Conservation (phyloP, 1,140 invertebrate genomes). For the Procambarus virginalis region DNA sequence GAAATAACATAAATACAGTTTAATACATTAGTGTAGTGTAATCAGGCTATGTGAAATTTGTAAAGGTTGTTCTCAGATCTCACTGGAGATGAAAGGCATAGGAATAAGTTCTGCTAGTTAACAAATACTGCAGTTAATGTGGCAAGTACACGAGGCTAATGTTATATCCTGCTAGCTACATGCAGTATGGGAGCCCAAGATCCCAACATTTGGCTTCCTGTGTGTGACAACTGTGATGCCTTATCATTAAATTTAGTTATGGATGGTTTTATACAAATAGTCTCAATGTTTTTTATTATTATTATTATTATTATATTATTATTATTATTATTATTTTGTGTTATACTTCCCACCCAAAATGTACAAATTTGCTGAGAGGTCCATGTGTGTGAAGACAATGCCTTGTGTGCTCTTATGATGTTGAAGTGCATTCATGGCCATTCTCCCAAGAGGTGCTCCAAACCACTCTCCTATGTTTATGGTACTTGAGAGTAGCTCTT, state of each 20-base stretch:
- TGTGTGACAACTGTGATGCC: constrained; percentile 63
- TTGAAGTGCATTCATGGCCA: constrained; percentile 45
- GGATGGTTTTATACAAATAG: constrained; percentile 56
- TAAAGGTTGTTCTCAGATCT: constrained; percentile 44
- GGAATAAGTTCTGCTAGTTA: background rate
- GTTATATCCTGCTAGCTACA: background rate
- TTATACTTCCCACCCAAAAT: constrained; percentile 62
- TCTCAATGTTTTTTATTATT: constrained; percentile 44
- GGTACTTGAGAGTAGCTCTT: constrained; percentile 17
- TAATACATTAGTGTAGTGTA: constrained; percentile 40
- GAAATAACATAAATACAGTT: constrained; percentile 12
- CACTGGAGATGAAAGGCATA: constrained; percentile 20
- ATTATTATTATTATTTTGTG: constrained; percentile 41
- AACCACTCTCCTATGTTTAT: constrained; percentile 17
- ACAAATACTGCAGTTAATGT: background rate
- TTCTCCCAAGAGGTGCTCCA: constrained; percentile 23
- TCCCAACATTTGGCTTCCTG: constrained; percentile 48
- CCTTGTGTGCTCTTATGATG: constrained; percentile 58
- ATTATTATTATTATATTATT: constrained; percentile 2
- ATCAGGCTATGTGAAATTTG: constrained; percentile 41
- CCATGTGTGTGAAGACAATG: constrained; percentile 63
- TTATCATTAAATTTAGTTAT: constrained; percentile 65
- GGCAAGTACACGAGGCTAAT: constrained; percentile 15
- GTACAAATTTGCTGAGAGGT: constrained; percentile 67
- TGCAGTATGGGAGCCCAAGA: constrained; percentile 49